Evolutionary conservation across 2,113 vertebrate species (phyloP), one percentile per base, ranked within the genome.

Genomic region (Pluvianellus socialis): DNA sequence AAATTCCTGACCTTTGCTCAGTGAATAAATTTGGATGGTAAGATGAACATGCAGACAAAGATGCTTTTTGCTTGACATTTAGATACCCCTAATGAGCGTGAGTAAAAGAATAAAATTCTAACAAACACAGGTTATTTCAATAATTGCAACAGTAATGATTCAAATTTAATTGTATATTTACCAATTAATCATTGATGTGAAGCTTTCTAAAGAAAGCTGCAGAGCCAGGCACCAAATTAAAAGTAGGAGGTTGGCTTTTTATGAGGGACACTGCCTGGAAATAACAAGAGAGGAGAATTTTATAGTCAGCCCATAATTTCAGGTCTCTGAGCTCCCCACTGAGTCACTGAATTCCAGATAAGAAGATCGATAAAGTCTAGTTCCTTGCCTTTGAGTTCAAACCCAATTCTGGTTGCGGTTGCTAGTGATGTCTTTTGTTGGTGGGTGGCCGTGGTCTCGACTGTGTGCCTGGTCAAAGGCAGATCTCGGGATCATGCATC

Each of bases 51-150:
- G 59, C 10, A 82, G 20, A 74, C 15, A 58, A 49, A 90, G 67
- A 63, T 76, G 55, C 26, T 72, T 93, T 94, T 91, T 82, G 35
- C 67, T 88, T 96, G 93, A 95, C 91, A 95, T 95, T 96, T 96
- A 91, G 71, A 26, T 62, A 24, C 16, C 23, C 24, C 76, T 95
- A 88, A 90, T 86, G 30, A 94, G 42, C 6, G 3, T 35, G 72
- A 89, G 20, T 61, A 58, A 83, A 95, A 92, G 7, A 96, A 92
- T 86, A 70, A 63, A 75, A 79, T 73, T 83, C n/a, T 88, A 72
- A 73, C 33, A 55, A 66, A 68, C 2, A 9, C 35, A 59, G 35
- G 42, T 75, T 92, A 92, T 85, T 96, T 91, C 73, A 89, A 74
- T 90, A 89, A 79, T n/a, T 72, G 44, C 40, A 85, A 53, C 47